Conservation (phyloP, 1,140 invertebrate genomes). For the Pseudobourletiella spinata region DNA sequence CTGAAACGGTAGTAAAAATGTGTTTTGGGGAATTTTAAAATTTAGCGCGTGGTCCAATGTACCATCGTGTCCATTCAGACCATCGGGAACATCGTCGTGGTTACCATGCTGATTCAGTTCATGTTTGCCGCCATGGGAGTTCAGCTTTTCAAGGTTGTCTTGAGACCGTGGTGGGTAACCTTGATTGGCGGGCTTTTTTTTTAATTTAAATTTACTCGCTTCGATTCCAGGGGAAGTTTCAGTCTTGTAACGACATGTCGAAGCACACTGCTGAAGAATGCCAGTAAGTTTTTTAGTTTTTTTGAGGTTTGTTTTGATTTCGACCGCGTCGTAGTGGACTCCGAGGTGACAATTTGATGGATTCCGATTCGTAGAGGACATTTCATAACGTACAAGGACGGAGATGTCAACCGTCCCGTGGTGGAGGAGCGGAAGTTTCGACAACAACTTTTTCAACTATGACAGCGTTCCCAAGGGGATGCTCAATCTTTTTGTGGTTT, state of each 20-base stretch:
- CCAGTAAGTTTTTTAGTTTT: slow-evolving; percentile 56
- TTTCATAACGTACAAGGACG: slow-evolving; percentile 77
- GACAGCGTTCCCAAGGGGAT: slow-evolving; percentile 97
- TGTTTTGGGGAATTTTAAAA: too few relatives aligned
- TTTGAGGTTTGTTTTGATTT: too few relatives aligned
- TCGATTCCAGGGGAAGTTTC: slow-evolving; percentile 72
- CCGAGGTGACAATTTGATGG: too few relatives aligned
- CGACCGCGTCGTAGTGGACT: too few relatives aligned
- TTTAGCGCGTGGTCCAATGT: slow-evolving; percentile 93
- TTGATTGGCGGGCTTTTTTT: too few relatives aligned
- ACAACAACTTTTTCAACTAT: slow-evolving; percentile 83
- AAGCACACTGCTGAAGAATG: slow-evolving; percentile 77
- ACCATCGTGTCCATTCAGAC: slow-evolving; percentile 98
- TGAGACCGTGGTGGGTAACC: too few relatives aligned
- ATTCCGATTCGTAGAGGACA: slow-evolving; percentile 67
- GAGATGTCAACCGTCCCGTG: slow-evolving; percentile 68
- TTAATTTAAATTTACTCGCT: slow-evolving; percentile 16
- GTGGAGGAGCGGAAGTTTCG: slow-evolving; percentile 70
- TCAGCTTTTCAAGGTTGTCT: slow-evolving; percentile 94
- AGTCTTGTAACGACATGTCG: slow-evolving; percentile 72
- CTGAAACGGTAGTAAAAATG: too few relatives aligned
- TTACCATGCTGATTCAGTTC: slow-evolving; percentile 97
- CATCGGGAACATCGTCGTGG: slow-evolving; percentile 98
- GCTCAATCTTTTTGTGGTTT: slow-evolving; percentile 98
- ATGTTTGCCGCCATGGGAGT: slow-evolving; percentile 99